Evolutionary conservation across 1,140 invertebrate genomes (phyloP).

Genomic region (Sycophaga agraensis): DNA sequence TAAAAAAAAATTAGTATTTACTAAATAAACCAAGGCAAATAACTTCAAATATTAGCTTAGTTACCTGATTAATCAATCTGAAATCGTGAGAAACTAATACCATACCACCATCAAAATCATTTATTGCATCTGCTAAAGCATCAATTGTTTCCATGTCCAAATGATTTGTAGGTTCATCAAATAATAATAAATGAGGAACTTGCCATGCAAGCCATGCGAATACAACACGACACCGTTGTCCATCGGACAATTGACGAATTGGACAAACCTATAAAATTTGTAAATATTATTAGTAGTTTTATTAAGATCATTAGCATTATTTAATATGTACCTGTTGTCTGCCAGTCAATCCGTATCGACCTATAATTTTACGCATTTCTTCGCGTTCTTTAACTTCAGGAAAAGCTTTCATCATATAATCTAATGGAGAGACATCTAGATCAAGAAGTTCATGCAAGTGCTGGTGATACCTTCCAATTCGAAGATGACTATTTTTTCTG

Average conservation of each 20-base stretch:
- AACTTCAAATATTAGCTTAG: slow-evolving; percentile 15
- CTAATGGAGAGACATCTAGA: slow-evolving; percentile 90
- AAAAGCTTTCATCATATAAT: slow-evolving; percentile 98
- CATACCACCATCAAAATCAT: slow-evolving; percentile 97
- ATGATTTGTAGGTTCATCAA: slow-evolving; percentile 99
- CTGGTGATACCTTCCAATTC: slow-evolving; percentile 97
- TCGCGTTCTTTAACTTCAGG: slow-evolving; percentile 97
- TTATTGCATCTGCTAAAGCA: slow-evolving; percentile 95
- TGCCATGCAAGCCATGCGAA: slow-evolving; percentile 98
- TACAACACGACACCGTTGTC: slow-evolving; percentile 96
- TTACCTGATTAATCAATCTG: slow-evolving; percentile 95
- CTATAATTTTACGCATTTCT: slow-evolving; percentile 99
- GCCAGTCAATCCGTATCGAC: slow-evolving; percentile 94
- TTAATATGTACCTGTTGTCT: slow-evolving; percentile 79
- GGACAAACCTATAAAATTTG: slow-evolving; percentile 77
- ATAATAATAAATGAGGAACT: slow-evolving; percentile 86
- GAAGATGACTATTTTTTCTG: slow-evolving; percentile 94
- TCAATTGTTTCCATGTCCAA: slow-evolving; percentile 99
- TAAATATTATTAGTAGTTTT: not conserved
- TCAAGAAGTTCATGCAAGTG: slow-evolving; percentile 97
- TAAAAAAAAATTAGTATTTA: not conserved
- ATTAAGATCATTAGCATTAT: not conserved
- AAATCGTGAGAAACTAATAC: slow-evolving; percentile 98
- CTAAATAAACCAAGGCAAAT: slow-evolving; percentile 11
- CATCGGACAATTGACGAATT: slow-evolving; percentile 96